These are phyloP conservation scores for Chymomyza amoena DNA, from an alignment of 2,888 invertebrate genomes.

Conservation along the genomic window DNA sequence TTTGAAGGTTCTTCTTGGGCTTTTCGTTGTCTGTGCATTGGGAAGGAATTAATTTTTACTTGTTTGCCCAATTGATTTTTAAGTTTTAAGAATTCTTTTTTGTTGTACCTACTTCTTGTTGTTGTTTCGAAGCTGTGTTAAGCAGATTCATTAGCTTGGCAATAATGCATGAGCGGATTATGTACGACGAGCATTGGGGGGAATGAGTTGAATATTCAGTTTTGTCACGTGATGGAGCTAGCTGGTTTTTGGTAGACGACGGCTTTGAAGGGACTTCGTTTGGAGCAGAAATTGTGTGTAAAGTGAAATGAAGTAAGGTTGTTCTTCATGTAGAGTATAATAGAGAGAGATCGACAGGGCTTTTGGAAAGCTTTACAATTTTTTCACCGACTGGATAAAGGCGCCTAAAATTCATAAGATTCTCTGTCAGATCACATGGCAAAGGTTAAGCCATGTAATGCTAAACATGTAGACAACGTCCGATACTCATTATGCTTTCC, in stretches of 20 bases:
- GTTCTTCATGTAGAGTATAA: no score
- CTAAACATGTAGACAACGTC: no score
- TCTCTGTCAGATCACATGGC: no score
- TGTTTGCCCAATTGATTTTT: constrained; percentile 63
- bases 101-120: constrained; percentile 18
- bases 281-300: background rate
- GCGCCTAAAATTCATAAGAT: no score
- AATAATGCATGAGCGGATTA: constrained; percentile 70
- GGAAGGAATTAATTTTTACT: constrained; percentile 69
- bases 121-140: constrained; percentile 42
- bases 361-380: no score
- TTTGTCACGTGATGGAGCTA: background rate
- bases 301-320: no score
- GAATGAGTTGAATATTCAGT: background rate
- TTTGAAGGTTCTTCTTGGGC: constrained; percentile 32
- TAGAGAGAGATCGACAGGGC: no score
- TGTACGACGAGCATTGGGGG: background rate
- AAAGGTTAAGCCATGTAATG: no score
- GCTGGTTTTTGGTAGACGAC: background rate
- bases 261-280: background rate
- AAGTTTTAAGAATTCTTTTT: constrained; percentile 8
- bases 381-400: no score
- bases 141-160: constrained; percentile 73
- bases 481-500: no score
- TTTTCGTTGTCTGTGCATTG: constrained; percentile 49